These are phyloP conservation scores for Schizothorax lantsangensis DNA, from an alignment of 2,797 vertebrate genomes.

Conservation along the genomic window DNA sequence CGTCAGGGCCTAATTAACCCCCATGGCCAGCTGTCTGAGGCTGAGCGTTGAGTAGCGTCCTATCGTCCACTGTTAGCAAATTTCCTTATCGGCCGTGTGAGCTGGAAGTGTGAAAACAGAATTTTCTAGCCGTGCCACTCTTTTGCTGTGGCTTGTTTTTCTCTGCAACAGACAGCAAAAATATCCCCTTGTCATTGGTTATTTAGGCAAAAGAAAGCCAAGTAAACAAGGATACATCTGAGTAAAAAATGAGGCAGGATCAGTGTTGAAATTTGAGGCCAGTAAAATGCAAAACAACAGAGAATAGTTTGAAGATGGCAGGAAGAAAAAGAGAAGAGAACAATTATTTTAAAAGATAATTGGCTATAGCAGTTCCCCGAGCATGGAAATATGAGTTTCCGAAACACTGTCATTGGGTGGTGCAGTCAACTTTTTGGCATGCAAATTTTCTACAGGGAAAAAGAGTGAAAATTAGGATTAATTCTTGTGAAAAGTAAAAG, in stretches of 20 bases:
- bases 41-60: conserved; percentile 23
- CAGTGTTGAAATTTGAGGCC: background rate
- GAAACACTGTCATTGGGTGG: background rate
- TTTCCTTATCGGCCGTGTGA: conserved; percentile 41
- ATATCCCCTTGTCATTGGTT: conserved; percentile 19
- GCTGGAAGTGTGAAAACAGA: conserved; percentile 28
- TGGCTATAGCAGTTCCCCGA: background rate
- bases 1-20: conserved; percentile 68
- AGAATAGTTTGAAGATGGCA: conserved; percentile 2
- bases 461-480: conserved; percentile 4
- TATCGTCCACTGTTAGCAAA: conserved; percentile 62
- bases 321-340: background rate
- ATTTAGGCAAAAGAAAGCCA: background rate
- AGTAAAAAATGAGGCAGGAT: conserved; percentile 3
- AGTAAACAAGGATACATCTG: conserved; percentile 27
- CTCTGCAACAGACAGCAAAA: background rate
- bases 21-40: conserved; percentile 56
- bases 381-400: background rate
- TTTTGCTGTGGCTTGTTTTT: conserved; percentile 23
- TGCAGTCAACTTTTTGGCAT: conserved; percentile 22
- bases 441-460: background rate
- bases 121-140: background rate
- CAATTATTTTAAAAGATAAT: background rate
- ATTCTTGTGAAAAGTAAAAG: conserved; percentile 10
- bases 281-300: conserved; percentile 25